phyloP scores from a whole-genome alignment of 2,888 invertebrate species.

The Pegoplata infirma region DNA sequence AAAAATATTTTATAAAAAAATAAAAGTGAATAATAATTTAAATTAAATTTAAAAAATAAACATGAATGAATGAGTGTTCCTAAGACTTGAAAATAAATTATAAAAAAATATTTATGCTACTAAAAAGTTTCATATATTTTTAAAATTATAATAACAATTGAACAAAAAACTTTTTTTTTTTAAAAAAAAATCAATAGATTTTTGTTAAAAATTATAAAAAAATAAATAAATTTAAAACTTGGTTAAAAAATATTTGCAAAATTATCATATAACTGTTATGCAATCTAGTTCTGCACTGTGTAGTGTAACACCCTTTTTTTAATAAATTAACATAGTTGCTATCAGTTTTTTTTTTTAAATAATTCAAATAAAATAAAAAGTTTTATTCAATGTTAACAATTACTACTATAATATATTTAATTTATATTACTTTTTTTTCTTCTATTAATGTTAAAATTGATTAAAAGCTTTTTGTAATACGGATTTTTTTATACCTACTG shows the following conservation, averaged over 20 bases:
- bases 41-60: neutral
- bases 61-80: too few relatives aligned
- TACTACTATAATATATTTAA: too few relatives aligned
- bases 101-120: neutral
- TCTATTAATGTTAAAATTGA: neutral
- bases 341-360: too few relatives aligned
- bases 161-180: neutral
- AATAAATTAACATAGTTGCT: conserved; percentile 15
- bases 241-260: neutral
- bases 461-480: neutral
- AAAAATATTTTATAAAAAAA: conserved; percentile 33
- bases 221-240: too few relatives aligned
- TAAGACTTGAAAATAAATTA: too few relatives aligned
- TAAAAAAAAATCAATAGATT: too few relatives aligned
- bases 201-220: too few relatives aligned
- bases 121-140: too few relatives aligned
- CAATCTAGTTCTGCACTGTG: conserved; percentile 59
- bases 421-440: too few relatives aligned
- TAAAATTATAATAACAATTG: too few relatives aligned
- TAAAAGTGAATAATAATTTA: neutral
- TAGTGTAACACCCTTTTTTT: conserved; percentile 31
- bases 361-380: neutral
- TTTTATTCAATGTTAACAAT: neutral
- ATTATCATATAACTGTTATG: conserved; percentile 64
- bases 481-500: neutral